These are phyloP conservation scores for Scotopteryx bipunctaria DNA, from an alignment of 2,888 invertebrate genomes.

Conservation along the genomic window DNA sequence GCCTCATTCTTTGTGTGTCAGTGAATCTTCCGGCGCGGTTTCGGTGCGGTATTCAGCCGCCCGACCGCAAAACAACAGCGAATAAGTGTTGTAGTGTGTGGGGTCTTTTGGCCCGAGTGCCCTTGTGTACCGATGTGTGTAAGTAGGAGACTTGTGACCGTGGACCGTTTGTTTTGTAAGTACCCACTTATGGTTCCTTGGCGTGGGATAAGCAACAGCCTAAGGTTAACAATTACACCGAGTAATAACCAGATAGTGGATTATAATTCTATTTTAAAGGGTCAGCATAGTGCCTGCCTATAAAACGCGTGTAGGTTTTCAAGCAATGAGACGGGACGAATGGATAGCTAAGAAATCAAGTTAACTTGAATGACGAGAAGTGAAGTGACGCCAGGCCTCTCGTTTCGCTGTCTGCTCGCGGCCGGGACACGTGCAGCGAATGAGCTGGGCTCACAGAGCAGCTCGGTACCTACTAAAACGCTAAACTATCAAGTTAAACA, in stretches of 20 bases:
- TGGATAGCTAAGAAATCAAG: conserved; percentile 58
- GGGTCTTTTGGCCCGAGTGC: conserved; percentile 74
- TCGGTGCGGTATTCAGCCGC: conserved; percentile 66
- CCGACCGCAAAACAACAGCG: conserved; percentile 44
- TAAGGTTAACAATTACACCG: conserved; percentile 5
- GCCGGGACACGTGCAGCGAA: conserved; percentile 68
- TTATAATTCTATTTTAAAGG: conserved; percentile 27
- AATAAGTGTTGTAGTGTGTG: conserved; percentile 75
- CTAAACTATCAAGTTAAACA: conserved; percentile 58
- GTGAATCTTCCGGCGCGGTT: conserved; percentile 76
- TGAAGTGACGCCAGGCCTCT: conserved; percentile 63
- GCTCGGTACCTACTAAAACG: conserved; percentile 52
- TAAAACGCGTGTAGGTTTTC: conserved; percentile 50
- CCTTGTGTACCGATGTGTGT: conserved; percentile 75
- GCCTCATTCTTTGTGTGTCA: conserved; percentile 74
- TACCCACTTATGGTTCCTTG: conserved; percentile 61
- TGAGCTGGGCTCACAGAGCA: conserved; percentile 43
- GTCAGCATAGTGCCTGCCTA: conserved; percentile 35
- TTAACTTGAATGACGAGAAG: conserved; percentile 66
- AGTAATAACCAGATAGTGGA: conserved; percentile 2
- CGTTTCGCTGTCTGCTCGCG: conserved; percentile 55
- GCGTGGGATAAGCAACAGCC: conserved; percentile 46
- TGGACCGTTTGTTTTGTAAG: conserved; percentile 78
- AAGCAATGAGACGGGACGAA: conserved; percentile 44
- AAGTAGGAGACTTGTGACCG: conserved; percentile 73